phyloP scores from a whole-genome alignment of 1,140 invertebrate genomes.

The Halyomorpha halys region DNA sequence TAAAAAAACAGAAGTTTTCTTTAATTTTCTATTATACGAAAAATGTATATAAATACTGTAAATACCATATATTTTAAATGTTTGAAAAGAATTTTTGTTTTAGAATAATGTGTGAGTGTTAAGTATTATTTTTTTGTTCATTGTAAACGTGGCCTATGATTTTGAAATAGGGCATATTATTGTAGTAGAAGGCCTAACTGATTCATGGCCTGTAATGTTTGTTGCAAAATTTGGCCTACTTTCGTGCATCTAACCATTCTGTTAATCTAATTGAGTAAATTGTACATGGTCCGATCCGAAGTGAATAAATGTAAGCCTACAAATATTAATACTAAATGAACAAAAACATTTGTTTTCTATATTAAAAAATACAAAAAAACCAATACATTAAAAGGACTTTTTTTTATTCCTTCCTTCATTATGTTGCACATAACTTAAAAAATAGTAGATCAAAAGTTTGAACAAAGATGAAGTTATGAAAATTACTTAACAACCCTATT shows the following conservation, averaged over 20 bases:
- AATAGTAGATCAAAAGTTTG: too few relatives aligned
- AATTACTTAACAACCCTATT: too few relatives aligned
- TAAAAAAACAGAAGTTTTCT: neutral
- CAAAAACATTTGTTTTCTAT: conserved; percentile 20
- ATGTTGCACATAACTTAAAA: too few relatives aligned
- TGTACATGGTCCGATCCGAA: conserved; percentile 17
- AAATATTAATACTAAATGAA: conserved; percentile 19
- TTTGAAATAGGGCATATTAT: neutral
- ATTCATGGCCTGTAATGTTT: neutral
- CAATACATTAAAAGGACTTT: too few relatives aligned
- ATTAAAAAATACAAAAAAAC: conserved; percentile 6
- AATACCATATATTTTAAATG: conserved; percentile 15
- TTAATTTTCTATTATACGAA: neutral
- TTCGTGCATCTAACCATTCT: conserved; percentile 1
- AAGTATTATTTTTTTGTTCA: neutral
- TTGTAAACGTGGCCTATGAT: conserved; percentile 1
- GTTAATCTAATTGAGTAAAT: conserved; percentile 16
- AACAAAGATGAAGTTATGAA: too few relatives aligned
- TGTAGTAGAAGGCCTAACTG: conserved; percentile 9
- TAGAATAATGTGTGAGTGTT: conserved; percentile 13
- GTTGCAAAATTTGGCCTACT: conserved; percentile 12
- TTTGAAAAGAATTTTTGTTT: conserved; percentile 2
- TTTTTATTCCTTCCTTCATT: too few relatives aligned
- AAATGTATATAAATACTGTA: conserved; percentile 24
- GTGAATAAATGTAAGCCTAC: conserved; percentile 1